Evolutionary conservation across 2,113 vertebrate species (phyloP).

Genomic region (Gadus macrocephalus): DNA sequence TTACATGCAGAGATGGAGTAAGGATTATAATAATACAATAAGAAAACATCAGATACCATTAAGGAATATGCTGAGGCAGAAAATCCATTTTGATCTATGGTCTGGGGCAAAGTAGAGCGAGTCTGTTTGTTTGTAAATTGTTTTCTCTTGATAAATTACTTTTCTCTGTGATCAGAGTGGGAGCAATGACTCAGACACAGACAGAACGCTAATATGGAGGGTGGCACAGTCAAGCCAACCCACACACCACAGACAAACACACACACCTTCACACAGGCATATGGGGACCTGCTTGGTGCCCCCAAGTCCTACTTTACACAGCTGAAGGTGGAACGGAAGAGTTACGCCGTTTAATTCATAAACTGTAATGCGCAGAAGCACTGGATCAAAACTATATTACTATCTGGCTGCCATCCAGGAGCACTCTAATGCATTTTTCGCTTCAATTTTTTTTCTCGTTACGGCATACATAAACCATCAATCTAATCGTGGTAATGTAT

Average conservation of each 20-base stretch:
- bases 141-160: constrained; percentile 68
- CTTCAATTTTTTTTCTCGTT: not conserved
- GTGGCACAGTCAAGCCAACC: not conserved
- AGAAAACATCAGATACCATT: constrained; percentile 51
- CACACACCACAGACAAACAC: constrained; percentile 5
- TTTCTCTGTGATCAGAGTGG: constrained; percentile 49
- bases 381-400: constrained; percentile 32
- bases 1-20: constrained; percentile 31
- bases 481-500: too few relatives aligned
- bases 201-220: constrained; percentile 61
- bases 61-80: constrained; percentile 46
- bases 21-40: constrained; percentile 43
- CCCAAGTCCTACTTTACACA: constrained; percentile 37
- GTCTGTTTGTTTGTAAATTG: constrained; percentile 57
- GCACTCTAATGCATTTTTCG: constrained; percentile 25
- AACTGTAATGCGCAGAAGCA: constrained; percentile 25
- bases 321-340: constrained; percentile 19
- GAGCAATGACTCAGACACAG: constrained; percentile 41
- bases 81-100: constrained; percentile 66
- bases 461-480: too few relatives aligned
- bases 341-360: not conserved
- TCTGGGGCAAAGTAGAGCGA: constrained; percentile 49
- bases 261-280: not conserved
- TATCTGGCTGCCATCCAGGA: constrained; percentile 3
- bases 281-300: constrained; percentile 31